Evolutionary conservation across 1,140 invertebrate species (phyloP), one percentile per base, ranked within the genome.

Genomic region (Littorina saxatilis): DNA sequence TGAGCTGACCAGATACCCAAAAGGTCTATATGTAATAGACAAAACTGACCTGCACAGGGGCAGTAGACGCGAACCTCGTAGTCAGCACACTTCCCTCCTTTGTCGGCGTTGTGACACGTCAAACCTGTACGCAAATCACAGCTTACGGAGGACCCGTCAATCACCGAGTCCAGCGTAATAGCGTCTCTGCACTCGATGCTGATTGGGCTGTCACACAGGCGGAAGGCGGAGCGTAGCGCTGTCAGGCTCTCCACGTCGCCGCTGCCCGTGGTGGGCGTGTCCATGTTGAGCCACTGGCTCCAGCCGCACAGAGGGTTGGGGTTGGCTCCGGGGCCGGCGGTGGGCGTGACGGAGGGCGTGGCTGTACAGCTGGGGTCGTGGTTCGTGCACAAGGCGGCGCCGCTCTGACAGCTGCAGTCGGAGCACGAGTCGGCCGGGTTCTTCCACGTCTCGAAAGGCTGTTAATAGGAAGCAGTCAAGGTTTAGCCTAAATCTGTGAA

Each of bases 1-100:
- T n/a, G n/a, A n/a, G n/a, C n/a, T n/a, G n/a, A n/a, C n/a, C n/a
- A n/a, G n/a, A n/a, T n/a, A n/a, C n/a, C n/a, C n/a, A n/a, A n/a
- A n/a, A n/a, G n/a, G n/a, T n/a, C n/a, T n/a, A n/a, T n/a, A n/a
- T n/a, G n/a, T n/a, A n/a, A 4, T 35, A 66, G 35, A 66, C 20
- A n/a, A 27, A 32, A 68, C 63, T 68, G 29, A 68, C 63, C 63
- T 39, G 83, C 66, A 85, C 93, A 93, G 27, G 89, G 83, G 77
- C 93, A 94, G 79, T 88, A 89, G 66, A 93, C 91, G 63, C 92
- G 83, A 52, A 93, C 88, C 86, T 93, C 92, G 82, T 92, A 92
- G 83, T 93, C 93, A 32, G 85, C 55, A 79, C 93, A 93, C 15
- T 66, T 83, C 23, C 86, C 84, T 70, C 80, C 83, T 52, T 90